Evolutionary conservation across 2,113 vertebrate genomes (phyloP), one percentile per base, ranked within the genome.

Genomic region (Paradoxurus hermaphroditus): DNA sequence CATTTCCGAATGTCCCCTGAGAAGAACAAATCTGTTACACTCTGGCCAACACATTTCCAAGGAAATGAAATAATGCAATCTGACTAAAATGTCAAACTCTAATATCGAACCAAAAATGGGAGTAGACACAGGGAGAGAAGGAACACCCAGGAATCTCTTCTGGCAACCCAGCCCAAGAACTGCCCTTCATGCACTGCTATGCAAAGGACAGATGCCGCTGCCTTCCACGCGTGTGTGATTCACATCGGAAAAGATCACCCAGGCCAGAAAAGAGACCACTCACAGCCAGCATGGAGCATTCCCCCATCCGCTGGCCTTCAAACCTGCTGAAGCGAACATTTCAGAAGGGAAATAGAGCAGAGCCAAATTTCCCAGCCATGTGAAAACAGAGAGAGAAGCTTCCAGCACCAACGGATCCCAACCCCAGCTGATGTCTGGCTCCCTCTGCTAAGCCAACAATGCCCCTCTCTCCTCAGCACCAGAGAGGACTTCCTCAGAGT

Each of bases 21-120:
- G 94, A 97, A 97, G 95, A 98, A 95, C 86, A 97, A 97, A 95
- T 91, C 91, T 98, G 90, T 92, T 94, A 90, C 70, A 92, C 23
- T 81, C 87, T 89, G 97, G 88, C 89, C 95, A 70, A 84, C 82
- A 96, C 36, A 91, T 84, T 86, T 94, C 67, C 56, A 91, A 44
- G 78, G 77, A 88, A 95, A 86, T 94, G 86, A 70, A 95, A 82
- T 91, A 34, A 88, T 91, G 85, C 70, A 91, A 86, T 92, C 77
- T 79, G 91, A 95, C 59, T 59, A 39, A 59, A 84, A 97, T 29
- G 25, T 93, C 87, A 97, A 79, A 96, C 88, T 93, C 77, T 90
- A 82, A 84, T n/a, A 53, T 29, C 78, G 87, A 70, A 91, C 62
- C 29, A 46, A 94, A 86, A 49, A 78, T 3, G 7, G 7, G 12